Evolutionary conservation across 2,113 vertebrate genomes (phyloP).

Genomic region (Microcebus jonahi): DNA sequence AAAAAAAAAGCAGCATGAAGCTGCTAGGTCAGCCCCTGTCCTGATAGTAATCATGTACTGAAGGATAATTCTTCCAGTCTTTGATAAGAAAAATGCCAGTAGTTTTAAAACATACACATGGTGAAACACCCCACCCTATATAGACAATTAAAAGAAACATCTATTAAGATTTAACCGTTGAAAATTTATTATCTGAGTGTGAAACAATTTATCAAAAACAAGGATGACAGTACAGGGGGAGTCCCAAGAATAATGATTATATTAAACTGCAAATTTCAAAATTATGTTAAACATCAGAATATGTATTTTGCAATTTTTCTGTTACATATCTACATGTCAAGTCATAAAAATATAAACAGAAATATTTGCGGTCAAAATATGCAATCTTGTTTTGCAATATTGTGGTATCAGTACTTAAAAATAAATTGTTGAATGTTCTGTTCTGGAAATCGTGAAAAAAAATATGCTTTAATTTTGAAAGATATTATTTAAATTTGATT

Average conservation of each 20-base stretch:
- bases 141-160: background rate
- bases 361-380: background rate
- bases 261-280: background rate
- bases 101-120: slow-evolving; percentile 32
- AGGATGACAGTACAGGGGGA: background rate
- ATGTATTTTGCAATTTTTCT: background rate
- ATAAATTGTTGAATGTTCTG: slow-evolving; percentile 8
- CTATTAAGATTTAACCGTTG: background rate
- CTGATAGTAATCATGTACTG: slow-evolving; percentile 79
- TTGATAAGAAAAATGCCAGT: slow-evolving; percentile 82
- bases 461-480: background rate
- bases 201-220: background rate
- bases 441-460: background rate
- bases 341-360: background rate
- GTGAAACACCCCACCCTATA: background rate
- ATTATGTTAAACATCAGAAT: background rate
- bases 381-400: background rate
- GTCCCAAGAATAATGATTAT: background rate
- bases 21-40: slow-evolving; percentile 76
- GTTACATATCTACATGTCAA: background rate
- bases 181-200: background rate
- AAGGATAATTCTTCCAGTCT: slow-evolving; percentile 75
- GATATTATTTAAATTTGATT: background rate
- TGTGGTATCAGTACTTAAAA: background rate
- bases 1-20: slow-evolving; percentile 74